Evolutionary conservation across 2,888 invertebrate species (phyloP).

Genomic region (Caenorhabditis sinica): DNA sequence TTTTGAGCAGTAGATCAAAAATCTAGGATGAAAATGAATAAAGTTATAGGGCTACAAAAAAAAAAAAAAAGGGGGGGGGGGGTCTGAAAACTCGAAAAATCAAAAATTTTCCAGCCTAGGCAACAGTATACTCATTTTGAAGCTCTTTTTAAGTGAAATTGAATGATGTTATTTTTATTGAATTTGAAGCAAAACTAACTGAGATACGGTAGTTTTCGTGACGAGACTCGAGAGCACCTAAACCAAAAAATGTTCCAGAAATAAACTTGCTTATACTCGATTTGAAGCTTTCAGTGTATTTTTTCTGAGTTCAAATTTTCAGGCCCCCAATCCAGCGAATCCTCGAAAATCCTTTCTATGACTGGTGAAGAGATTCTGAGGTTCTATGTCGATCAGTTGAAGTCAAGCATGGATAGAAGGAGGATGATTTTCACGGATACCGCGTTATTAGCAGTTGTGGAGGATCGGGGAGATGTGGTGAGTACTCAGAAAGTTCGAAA

Average conservation of each 20-base stretch:
- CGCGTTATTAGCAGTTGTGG: constrained; percentile 59
- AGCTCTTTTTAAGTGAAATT: background rate
- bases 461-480: constrained; percentile 59
- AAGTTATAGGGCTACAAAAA: background rate
- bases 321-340: constrained; percentile 17
- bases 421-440: constrained; percentile 72
- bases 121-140: background rate
- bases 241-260: background rate
- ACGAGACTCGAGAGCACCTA: background rate
- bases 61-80: no score
- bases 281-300: background rate
- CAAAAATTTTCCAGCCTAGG: background rate
- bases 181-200: background rate
- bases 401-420: constrained; percentile 71
- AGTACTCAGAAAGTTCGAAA: background rate
- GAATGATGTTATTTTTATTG: background rate
- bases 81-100: background rate
- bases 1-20: background rate
- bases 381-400: constrained; percentile 67
- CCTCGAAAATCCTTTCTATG: constrained; percentile 53
- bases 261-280: background rate
- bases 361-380: constrained; percentile 60
- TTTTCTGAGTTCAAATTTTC: background rate
- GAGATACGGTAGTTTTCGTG: background rate
- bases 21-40: background rate